A percentile compares a stretch with the other conserved stretches of the same genome.
Conservation (phyloP, 2,888 invertebrate species). For the Sericinus montela region DNA sequence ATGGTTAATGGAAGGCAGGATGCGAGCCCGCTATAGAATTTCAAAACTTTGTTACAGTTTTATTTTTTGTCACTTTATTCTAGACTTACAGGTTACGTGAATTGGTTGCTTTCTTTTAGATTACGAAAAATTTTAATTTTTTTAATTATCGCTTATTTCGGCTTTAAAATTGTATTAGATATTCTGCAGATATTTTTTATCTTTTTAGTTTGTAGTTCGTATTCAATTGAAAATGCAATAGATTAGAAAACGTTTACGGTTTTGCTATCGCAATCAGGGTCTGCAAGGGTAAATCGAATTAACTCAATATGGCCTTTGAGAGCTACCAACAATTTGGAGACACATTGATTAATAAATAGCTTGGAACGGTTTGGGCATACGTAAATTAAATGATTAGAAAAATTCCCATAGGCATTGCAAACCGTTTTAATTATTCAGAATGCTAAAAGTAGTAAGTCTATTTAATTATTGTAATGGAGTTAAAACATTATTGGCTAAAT, state of each 20-base stretch:
- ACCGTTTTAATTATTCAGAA: conserved; percentile 13
- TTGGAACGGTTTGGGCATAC: conserved; percentile 18
- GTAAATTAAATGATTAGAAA: conserved; percentile 22
- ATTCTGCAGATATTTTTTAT: too few relatives aligned
- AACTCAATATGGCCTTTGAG: conserved; percentile 64
- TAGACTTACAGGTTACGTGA: conserved; percentile 6
- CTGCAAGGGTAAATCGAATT: conserved; percentile 64
- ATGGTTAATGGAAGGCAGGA: conserved; percentile 25
- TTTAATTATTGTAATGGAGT: conserved; percentile 18
- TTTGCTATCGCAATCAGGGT: conserved; percentile 60
- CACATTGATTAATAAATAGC: conserved; percentile 52
- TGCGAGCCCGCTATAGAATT: conserved; percentile 33
- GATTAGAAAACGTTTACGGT: conserved; percentile 43
- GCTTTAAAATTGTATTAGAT: too few relatives aligned
- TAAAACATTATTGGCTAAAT: conserved; percentile 19
- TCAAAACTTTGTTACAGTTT: conserved; percentile 29
- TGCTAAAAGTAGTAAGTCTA: conserved; percentile 10
- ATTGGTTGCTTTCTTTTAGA: not conserved
- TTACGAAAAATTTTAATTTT: too few relatives aligned
- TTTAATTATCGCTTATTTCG: too few relatives aligned
- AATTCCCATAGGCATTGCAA: conserved; percentile 24
- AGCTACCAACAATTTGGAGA: conserved; percentile 47
- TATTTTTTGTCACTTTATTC: conserved; percentile 16
- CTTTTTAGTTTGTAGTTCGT: not conserved
- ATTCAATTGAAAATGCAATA: conserved; percentile 10